Percentiles rank a stretch among this genome's conserved stretches.
These are phyloP conservation scores for Paralvinella palmiformis DNA, from an alignment of 1,140 invertebrate species.

Conservation along the genomic window DNA sequence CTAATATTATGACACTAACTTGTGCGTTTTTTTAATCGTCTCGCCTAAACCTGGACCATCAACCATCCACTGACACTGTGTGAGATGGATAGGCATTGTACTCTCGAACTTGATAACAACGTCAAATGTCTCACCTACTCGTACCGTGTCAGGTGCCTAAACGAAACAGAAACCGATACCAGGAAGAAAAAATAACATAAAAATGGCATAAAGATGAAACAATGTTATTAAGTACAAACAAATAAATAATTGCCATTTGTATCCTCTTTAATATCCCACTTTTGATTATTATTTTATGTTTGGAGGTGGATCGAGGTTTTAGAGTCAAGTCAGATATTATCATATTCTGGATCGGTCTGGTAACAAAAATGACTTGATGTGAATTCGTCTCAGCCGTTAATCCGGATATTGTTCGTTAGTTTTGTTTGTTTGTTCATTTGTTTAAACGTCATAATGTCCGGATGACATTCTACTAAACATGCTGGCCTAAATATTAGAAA, in stretches of 20 bases:
- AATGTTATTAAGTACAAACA: not conserved
- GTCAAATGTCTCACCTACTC: not conserved
- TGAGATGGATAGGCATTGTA: not conserved
- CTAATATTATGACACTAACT: not conserved
- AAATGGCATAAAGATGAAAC: not conserved
- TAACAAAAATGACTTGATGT: too few species aligned
- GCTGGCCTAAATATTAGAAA: too few species aligned
- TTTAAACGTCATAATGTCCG: too few species aligned
- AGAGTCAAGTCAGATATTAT: not conserved
- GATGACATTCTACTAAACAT: too few species aligned
- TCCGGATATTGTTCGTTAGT: too few species aligned
- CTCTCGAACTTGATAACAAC: not conserved
- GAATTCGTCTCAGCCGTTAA: too few species aligned
- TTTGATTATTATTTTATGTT: not conserved
- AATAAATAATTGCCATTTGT: not conserved
- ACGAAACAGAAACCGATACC: too few species aligned
- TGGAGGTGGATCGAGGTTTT: not conserved
- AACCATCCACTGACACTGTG: slow-evolving; percentile 1
- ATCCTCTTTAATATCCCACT: not conserved
- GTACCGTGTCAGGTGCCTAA: not conserved
- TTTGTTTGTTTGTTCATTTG: too few species aligned
- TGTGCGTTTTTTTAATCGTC: not conserved
- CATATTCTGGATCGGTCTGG: too few species aligned
- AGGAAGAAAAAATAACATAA: too few species aligned
- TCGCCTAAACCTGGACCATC: slow-evolving; percentile 3